phyloP scores from a whole-genome alignment of 2,888 invertebrate species.

The Lucinisca nassula region DNA sequence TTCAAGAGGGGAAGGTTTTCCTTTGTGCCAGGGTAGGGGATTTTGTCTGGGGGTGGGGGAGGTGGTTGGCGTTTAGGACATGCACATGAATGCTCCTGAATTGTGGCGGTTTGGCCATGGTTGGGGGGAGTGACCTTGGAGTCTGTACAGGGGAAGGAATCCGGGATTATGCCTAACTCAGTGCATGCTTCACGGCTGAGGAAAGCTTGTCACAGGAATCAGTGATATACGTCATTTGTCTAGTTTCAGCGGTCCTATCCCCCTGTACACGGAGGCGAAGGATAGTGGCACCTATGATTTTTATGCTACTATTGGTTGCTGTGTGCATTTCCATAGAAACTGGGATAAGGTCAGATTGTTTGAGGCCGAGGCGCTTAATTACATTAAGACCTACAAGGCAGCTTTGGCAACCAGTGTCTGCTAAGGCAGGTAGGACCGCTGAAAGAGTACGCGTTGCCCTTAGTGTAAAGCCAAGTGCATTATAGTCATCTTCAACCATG shows the following conservation, averaged over 20 bases:
- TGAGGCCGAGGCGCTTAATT: constrained; percentile 67
- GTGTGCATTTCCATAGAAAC: constrained; percentile 76
- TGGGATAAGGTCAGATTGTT: constrained; percentile 70
- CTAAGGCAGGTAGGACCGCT: constrained; percentile 63
- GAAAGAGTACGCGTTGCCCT: too few relatives aligned
- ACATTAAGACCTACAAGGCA: constrained; percentile 72
- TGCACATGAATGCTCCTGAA: constrained; percentile 32
- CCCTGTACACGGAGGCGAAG: constrained; percentile 61
- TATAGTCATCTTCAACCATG: constrained; percentile 44
- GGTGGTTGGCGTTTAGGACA: constrained; percentile 18
- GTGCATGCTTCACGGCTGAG: too few relatives aligned
- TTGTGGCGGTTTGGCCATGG: too few relatives aligned
- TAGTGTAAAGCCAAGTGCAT: too few relatives aligned
- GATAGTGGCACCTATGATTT: constrained; percentile 73
- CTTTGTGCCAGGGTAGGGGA: constrained; percentile 68
- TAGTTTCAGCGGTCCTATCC: too few relatives aligned
- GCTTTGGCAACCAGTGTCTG: constrained; percentile 71
- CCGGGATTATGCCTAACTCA: constrained; percentile 69
- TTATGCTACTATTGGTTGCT: constrained; percentile 72
- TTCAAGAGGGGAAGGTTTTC: constrained; percentile 58
- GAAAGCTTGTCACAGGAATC: constrained; percentile 71
- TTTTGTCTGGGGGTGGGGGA: constrained; percentile 36
- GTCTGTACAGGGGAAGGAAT: constrained; percentile 69
- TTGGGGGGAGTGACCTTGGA: too few relatives aligned
- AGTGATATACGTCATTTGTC: constrained; percentile 76